These are phyloP conservation scores for Merodon equestris DNA, from an alignment of 2,888 invertebrate species.

Conservation along the genomic window DNA sequence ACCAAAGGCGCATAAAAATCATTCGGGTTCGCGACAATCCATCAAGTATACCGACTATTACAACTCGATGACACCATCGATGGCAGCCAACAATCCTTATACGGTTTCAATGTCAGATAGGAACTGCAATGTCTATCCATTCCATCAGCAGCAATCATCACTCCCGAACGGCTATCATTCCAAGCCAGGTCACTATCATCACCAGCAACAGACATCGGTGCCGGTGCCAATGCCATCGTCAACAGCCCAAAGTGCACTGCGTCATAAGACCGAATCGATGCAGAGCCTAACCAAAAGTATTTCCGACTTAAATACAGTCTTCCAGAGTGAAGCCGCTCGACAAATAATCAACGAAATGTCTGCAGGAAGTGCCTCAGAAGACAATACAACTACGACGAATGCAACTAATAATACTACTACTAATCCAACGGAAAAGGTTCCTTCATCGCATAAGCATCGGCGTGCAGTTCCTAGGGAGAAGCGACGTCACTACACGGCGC, in stretches of 20 bases:
- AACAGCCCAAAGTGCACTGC: conserved; percentile 71
- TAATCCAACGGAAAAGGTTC: conserved; percentile 79
- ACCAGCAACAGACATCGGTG: conserved; percentile 43
- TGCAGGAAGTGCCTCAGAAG: conserved; percentile 79
- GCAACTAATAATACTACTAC: conserved; percentile 71
- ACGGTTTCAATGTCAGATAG: conserved; percentile 74
- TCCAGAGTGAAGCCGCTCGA: conserved; percentile 91
- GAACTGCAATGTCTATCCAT: conserved; percentile 74
- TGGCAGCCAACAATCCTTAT: conserved; percentile 60
- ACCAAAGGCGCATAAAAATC: conserved; percentile 68
- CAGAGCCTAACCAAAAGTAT: conserved; percentile 78
- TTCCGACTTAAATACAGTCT: conserved; percentile 84
- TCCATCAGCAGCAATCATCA: conserved; percentile 72
- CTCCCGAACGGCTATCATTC: conserved; percentile 72
- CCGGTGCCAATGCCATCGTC: conserved; percentile 49
- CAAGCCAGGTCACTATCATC: conserved; percentile 64
- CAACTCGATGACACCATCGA: conserved; percentile 46
- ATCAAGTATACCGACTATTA: conserved; percentile 71
- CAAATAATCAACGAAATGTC: conserved; percentile 91
- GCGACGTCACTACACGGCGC: conserved; percentile 92
- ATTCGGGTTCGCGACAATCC: conserved; percentile 69
- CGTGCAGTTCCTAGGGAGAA: conserved; percentile 90
- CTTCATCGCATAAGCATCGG: conserved; percentile 81
- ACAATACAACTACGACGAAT: conserved; percentile 69
- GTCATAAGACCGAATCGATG: conserved; percentile 77